These are phyloP conservation scores for Caenorhabditis sinica DNA, from an alignment of 2,888 invertebrate species.

Conservation along the genomic window DNA sequence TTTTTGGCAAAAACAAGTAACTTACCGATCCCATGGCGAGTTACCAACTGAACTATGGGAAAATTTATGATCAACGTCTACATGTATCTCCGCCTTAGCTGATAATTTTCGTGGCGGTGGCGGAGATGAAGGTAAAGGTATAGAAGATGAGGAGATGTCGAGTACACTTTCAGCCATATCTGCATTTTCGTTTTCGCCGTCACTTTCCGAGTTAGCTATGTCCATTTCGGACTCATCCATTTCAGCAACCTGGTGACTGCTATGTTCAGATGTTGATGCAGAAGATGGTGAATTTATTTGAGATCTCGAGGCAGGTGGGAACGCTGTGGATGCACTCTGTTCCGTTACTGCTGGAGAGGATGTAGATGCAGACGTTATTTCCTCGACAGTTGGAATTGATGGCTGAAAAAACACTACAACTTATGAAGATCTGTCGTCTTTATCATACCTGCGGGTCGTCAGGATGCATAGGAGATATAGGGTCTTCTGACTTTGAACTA, in stretches of 20 bases:
- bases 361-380: not conserved
- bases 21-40: constrained; percentile 43
- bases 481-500: not conserved
- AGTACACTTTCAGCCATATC: not conserved
- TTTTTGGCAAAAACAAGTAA: not conserved
- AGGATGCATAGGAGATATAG: constrained; percentile 22
- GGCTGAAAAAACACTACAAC: constrained; percentile 30
- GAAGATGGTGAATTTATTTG: not conserved
- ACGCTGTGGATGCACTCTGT: not conserved
- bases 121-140: not conserved
- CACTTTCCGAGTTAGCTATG: constrained; percentile 52
- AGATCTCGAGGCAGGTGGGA: not conserved
- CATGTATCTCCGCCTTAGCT: constrained; percentile 6
- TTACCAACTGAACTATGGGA: not conserved
- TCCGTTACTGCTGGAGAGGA: not conserved
- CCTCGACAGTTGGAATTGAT: not conserved
- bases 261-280: not conserved
- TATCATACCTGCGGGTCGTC: constrained; percentile 41
- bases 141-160: not conserved
- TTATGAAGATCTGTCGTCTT: not conserved
- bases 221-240: constrained; percentile 51
- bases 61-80: constrained; percentile 27
- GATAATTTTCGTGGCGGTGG: not conserved
- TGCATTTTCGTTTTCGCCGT: constrained; percentile 3
- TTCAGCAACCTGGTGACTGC: not conserved